Evolutionary conservation across 2,888 invertebrate genomes (phyloP), one percentile per base, ranked within the genome.

Genomic region (Aleiodes leptofemur): DNA sequence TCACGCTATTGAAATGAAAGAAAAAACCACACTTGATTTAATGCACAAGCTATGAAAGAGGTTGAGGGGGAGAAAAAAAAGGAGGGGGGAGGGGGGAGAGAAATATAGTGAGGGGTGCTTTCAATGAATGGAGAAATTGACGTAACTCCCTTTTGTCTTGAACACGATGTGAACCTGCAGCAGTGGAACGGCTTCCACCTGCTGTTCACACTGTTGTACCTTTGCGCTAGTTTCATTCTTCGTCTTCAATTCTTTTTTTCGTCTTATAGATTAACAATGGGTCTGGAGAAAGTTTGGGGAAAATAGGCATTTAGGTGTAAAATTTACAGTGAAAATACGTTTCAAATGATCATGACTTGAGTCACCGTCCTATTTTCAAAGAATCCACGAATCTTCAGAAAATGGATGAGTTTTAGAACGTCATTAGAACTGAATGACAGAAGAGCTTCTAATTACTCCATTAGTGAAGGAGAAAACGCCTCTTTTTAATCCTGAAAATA

Each of bases 341-440:
- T n/a, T 11, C 13, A 57, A 57, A 31, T 29, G 31, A 13, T 13
- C 57, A 31, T 9, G 11, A 16, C 16, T 64, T 64, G 16, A 5
- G 7, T 23, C 64, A 43, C 2, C 23, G 43, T 64, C 43, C 14
- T 16, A n/a, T 55, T 16, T 43, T 2, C 14, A n/a, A n/a, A n/a
- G n/a, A n/a, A n/a, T 34, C 43, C 4, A 38, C 43, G 8, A 38
- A 43, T 43, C 57, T n/a, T 23, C 38, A 29, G 29, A 57, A n/a
- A 57, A 57, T 31, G 57, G 5, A 38, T 38, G 5, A 38, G 38
- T 80, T 78, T 79, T 23, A 23, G 23, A 23, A 23, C 80, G 84
- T 85, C 85, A 83, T 86, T 85, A 85, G 84, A 82, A 83, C 84
- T 84, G 83, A 83, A 82, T 81, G 82, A 77, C 77, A 11, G 77